These are phyloP conservation scores for Graphium colonna DNA, from an alignment of 2,888 invertebrate genomes.

Conservation along the genomic window DNA sequence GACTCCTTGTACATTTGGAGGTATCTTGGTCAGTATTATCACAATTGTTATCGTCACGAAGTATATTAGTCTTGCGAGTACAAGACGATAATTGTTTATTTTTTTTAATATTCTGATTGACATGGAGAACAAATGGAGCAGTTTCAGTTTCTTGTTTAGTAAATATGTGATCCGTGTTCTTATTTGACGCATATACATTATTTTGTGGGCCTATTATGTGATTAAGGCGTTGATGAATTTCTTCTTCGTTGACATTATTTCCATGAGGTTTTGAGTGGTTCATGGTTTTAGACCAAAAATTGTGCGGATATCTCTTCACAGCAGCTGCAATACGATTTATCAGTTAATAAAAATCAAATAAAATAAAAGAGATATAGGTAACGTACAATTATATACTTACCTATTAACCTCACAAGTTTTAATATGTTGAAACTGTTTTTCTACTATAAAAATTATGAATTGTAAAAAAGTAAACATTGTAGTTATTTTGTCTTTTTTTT, in stretches of 20 bases:
- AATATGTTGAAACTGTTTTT: too few relatives aligned
- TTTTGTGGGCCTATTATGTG: constrained; percentile 42
- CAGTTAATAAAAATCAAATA: neutral
- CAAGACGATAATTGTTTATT: constrained; percentile 38
- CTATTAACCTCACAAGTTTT: too few relatives aligned
- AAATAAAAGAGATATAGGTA: too few relatives aligned
- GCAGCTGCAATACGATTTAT: constrained; percentile 37
- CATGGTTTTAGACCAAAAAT: constrained; percentile 34
- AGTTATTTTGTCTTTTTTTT: too few relatives aligned
- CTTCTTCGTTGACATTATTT: constrained; percentile 37
- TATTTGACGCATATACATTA: constrained; percentile 30
- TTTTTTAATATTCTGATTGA: constrained; percentile 37
- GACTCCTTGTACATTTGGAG: constrained; percentile 40
- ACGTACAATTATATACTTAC: too few relatives aligned
- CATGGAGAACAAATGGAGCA: constrained; percentile 27
- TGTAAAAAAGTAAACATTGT: too few relatives aligned
- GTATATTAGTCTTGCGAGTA: constrained; percentile 37
- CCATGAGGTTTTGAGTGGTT: constrained; percentile 38
- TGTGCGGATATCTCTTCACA: constrained; percentile 37
- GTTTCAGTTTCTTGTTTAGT: constrained; percentile 40
- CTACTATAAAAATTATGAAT: too few relatives aligned
- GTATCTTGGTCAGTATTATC: constrained; percentile 25
- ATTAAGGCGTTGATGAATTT: constrained; percentile 51
- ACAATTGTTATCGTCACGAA: constrained; percentile 18
- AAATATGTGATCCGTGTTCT: constrained; percentile 34